Evolutionary conservation across 2,113 vertebrate species (phyloP).

Genomic region (Leptobrachium leishanense): DNA sequence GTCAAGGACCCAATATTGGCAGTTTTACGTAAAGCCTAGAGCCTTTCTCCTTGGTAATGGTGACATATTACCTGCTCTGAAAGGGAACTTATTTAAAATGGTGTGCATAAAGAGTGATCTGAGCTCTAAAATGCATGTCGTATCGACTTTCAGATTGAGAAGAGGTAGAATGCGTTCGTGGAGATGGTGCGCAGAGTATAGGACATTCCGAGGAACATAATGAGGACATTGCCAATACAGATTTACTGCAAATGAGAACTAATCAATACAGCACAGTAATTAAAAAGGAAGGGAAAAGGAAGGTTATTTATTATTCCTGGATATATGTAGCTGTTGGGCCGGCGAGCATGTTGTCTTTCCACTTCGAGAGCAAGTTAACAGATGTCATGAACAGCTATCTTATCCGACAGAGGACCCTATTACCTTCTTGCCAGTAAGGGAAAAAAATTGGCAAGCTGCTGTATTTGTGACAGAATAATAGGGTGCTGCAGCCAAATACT

Average conservation of each 20-base stretch:
- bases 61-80: slow-evolving; percentile 30
- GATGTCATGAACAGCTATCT: too few species aligned
- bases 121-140: slow-evolving; percentile 39
- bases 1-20: slow-evolving; percentile 30
- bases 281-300: slow-evolving; percentile 28
- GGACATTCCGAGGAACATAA: slow-evolving; percentile 43
- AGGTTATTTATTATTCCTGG: slow-evolving; percentile 40
- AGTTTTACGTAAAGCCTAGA: slow-evolving; percentile 16
- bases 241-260: slow-evolving; percentile 51
- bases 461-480: too few species aligned
- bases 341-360: slow-evolving; percentile 16
- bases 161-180: slow-evolving; percentile 43
- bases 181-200: slow-evolving; percentile 23
- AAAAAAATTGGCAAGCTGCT: too few species aligned
- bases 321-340: slow-evolving; percentile 35
- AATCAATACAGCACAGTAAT: slow-evolving; percentile 53
- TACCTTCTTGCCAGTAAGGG: too few species aligned
- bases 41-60: slow-evolving; percentile 31
- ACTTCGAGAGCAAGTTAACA: too few species aligned
- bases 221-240: slow-evolving; percentile 46
- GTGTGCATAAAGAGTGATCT: slow-evolving; percentile 28
- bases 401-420: too few species aligned
- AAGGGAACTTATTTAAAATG: slow-evolving; percentile 35
- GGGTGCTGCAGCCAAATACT: too few species aligned
- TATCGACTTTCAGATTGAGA: slow-evolving; percentile 37